phyloP scores from a whole-genome alignment of 2,797 vertebrate genomes.

The Microchirus variegatus region DNA sequence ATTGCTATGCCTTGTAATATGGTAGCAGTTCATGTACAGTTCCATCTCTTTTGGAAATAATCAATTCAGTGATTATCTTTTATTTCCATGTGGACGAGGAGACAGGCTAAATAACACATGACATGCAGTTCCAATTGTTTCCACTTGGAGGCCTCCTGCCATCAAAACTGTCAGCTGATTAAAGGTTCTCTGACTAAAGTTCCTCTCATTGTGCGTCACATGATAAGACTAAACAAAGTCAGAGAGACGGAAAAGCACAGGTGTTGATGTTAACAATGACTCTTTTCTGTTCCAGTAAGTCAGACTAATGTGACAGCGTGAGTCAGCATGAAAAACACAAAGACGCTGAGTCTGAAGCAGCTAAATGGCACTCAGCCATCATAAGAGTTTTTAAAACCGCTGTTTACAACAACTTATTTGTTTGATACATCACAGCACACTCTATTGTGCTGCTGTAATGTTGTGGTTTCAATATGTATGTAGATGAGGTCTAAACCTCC shows the following conservation, averaged over 20 bases:
- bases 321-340: background rate
- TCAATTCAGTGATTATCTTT: too few species aligned
- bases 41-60: too few species aligned
- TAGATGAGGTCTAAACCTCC: constrained; percentile 9
- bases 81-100: too few species aligned
- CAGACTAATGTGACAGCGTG: background rate
- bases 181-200: background rate
- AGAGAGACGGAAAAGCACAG: background rate
- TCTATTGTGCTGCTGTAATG: background rate
- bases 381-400: background rate
- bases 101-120: background rate
- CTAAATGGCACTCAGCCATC: background rate
- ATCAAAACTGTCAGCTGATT: background rate
- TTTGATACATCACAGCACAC: background rate
- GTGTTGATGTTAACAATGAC: background rate
- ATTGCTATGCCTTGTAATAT: too few species aligned
- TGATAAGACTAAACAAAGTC: background rate
- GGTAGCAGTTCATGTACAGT: too few species aligned
- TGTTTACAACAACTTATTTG: background rate
- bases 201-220: background rate
- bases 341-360: background rate
- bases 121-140: constrained; percentile 4
- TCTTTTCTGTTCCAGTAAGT: background rate
- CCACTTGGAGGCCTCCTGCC: constrained; percentile 23
- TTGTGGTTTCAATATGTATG: background rate